These are phyloP conservation scores for Wasmannia auropunctata DNA, from an alignment of 1,140 invertebrate species.

Conservation along the genomic window DNA sequence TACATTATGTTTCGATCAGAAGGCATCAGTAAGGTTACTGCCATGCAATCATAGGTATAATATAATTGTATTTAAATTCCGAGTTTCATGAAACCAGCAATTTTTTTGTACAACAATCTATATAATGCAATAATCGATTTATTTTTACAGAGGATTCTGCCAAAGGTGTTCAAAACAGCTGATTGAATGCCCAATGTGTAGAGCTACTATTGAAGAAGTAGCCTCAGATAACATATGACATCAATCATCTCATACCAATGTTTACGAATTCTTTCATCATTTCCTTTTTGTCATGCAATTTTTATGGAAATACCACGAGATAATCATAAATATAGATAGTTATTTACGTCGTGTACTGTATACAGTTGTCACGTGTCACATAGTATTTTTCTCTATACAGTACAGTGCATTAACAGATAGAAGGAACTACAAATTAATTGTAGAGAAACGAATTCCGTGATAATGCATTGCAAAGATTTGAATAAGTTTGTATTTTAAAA, in stretches of 20 bases:
- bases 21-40: constrained; percentile 90
- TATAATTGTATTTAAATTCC: constrained; percentile 40
- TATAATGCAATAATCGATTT: constrained; percentile 26
- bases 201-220: constrained; percentile 86
- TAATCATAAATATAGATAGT: constrained; percentile 65
- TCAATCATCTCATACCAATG: constrained; percentile 63
- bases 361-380: constrained; percentile 63
- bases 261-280: constrained; percentile 66
- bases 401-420: constrained; percentile 66
- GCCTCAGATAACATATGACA: constrained; percentile 82
- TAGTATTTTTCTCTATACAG: constrained; percentile 72
- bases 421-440: constrained; percentile 54
- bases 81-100: neutral
- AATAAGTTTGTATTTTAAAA: constrained; percentile 8
- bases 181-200: constrained; percentile 95
- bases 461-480: constrained; percentile 15
- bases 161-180: constrained; percentile 91
- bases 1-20: constrained; percentile 94
- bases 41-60: constrained; percentile 94
- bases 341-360: constrained; percentile 54
- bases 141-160: constrained; percentile 93
- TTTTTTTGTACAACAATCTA: neutral
- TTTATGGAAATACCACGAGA: constrained; percentile 62
- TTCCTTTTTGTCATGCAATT: constrained; percentile 63
- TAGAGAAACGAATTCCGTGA: constrained; percentile 48